Evolutionary conservation across 2,888 invertebrate genomes (phyloP).

Genomic region (Agrilus mali): DNA sequence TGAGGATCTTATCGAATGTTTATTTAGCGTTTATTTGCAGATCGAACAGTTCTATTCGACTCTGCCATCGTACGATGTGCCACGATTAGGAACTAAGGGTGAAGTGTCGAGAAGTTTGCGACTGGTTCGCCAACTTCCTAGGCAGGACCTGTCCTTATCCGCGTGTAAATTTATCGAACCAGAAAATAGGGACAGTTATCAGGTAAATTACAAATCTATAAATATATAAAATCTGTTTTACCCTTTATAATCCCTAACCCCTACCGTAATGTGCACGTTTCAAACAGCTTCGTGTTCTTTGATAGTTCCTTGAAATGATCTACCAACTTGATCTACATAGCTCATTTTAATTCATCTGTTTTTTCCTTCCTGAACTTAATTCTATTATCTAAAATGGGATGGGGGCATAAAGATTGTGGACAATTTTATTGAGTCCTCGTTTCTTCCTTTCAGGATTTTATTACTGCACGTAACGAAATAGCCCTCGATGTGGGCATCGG

Average conservation of each 20-base stretch:
- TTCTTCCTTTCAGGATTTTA: constrained; percentile 59
- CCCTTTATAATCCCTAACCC: too few relatives aligned
- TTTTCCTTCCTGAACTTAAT: too few relatives aligned
- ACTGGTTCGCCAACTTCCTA: constrained; percentile 80
- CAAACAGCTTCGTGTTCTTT: too few relatives aligned
- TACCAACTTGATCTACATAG: too few relatives aligned
- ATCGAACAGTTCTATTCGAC: constrained; percentile 87
- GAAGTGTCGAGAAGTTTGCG: constrained; percentile 71
- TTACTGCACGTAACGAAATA: constrained; percentile 86
- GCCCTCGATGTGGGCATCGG: constrained; percentile 80
- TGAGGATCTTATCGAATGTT: background rate
- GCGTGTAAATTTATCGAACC: constrained; percentile 80
- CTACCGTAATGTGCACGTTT: too few relatives aligned
- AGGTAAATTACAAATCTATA: constrained; percentile 18
- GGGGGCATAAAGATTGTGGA: too few relatives aligned
- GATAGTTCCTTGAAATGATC: too few relatives aligned
- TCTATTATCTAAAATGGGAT: too few relatives aligned
- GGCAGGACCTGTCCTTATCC: constrained; percentile 81
- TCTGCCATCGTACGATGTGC: constrained; percentile 64
- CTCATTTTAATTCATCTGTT: too few relatives aligned
- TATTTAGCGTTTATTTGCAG: constrained; percentile 37
- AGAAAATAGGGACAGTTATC: constrained; percentile 67
- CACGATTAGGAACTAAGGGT: constrained; percentile 53
- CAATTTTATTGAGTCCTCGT: background rate
- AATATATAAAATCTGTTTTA: background rate